A percentile compares a stretch with the other conserved stretches of the same genome.
These are phyloP conservation scores for Drosophila putrida DNA, from an alignment of 2,888 invertebrate genomes.

Conservation along the genomic window DNA sequence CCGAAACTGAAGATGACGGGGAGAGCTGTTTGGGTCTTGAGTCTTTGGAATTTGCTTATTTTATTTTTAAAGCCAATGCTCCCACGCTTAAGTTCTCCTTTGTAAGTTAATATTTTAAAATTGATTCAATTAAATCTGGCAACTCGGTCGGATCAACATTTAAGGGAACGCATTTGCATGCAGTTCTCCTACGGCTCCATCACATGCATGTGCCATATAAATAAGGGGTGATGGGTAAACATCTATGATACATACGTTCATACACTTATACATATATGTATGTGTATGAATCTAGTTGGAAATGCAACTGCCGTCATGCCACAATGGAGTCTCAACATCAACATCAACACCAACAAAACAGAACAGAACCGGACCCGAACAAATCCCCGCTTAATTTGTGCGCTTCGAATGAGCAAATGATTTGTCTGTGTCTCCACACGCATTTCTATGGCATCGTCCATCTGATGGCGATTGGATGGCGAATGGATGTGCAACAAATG, in stretches of 20 bases:
- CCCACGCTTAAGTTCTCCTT: constrained; percentile 58
- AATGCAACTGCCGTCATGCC: constrained; percentile 13
- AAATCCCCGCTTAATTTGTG: constrained; percentile 50
- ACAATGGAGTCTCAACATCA: constrained; percentile 2
- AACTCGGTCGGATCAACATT: constrained; percentile 24
- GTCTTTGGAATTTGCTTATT: constrained; percentile 26
- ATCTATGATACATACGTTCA: neutral
- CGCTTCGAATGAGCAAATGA: constrained; percentile 42
- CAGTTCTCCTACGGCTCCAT: constrained; percentile 14
- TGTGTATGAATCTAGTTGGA: constrained; percentile 15
- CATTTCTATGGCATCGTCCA: constrained; percentile 37
- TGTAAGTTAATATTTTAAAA: constrained; percentile 65
- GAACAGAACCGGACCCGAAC: constrained; percentile 3
- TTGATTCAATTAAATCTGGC: constrained; percentile 67
- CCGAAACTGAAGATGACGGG: neutral
- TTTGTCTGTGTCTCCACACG: constrained; percentile 43
- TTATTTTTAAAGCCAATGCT: constrained; percentile 44
- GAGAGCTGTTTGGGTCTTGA: neutral
- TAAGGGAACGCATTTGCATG: constrained; percentile 15
- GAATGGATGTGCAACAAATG: constrained; percentile 54
- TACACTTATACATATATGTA: neutral
- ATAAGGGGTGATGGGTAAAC: constrained; percentile 22
- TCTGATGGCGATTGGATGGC: constrained; percentile 7
- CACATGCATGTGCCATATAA: constrained; percentile 9
- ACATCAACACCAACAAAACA: constrained; percentile 8